Evolutionary conservation across 2,888 invertebrate species (phyloP), one percentile per base, ranked within the genome.

Genomic region (Didymodactylos carnosus): DNA sequence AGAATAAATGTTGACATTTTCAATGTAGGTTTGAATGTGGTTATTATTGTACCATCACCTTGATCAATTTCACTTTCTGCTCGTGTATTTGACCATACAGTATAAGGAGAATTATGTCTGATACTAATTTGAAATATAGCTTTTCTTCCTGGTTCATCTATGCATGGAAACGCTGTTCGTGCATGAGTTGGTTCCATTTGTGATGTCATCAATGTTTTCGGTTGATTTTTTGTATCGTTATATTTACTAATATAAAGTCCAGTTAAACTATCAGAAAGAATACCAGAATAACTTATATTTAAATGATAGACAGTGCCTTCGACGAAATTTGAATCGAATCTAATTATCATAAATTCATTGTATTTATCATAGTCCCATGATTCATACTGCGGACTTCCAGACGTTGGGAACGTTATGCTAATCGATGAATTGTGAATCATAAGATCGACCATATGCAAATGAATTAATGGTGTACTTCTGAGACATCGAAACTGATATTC

Each of bases 1-100:
- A 90, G 89, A n/a, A 95, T 84, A 80, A 95, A 95, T 0, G 94
- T 94, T 11, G 94, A 93, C 95, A 95, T 95, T 2, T 88, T 88
- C 0, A 91, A 90, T 73, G 91, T 91, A 76, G 88, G 88, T 29
- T 88, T 85, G 82, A 94, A 95, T 16, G 86, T 86, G 0, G 82
- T 83, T 29, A 78, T 76, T 11, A 77, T 70, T 70, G 25, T 53
- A 35, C 71, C 51, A 14, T 71, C 46, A 25, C 29, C 49, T 19
- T 77, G 72, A 13, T 76, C 71, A 16, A 75, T 75, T 39, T 75
- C 75, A 5, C 75, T 43, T 35, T 76, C 69, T 8, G 78, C 77
- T 3, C 80, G 81, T 80, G 81, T 82, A 75, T 82, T 82, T 49
- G 81, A 79, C 69, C 82, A 76, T 2, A 81, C 49, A n/a, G 39